Percentiles rank a stretch among this genome's conserved stretches.
Conservation (phyloP, 2,113 vertebrate species). For the Otolemur garnettii region DNA sequence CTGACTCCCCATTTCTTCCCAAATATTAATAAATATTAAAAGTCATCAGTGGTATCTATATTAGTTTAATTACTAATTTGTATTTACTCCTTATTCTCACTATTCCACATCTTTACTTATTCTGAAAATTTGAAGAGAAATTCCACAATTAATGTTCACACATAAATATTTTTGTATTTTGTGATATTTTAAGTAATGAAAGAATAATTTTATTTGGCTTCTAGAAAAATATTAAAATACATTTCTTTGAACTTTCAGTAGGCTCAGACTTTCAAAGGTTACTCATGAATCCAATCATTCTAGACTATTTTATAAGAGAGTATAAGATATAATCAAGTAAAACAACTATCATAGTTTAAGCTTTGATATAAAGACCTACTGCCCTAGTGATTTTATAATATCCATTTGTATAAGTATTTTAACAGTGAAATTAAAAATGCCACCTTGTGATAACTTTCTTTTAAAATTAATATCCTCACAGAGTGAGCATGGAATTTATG, state of each 20-base stretch:
- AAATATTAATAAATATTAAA: background rate
- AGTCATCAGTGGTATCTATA: background rate
- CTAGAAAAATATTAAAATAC: background rate
- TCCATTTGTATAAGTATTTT: background rate
- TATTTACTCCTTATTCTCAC: background rate
- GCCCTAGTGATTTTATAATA: background rate
- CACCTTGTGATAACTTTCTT: background rate
- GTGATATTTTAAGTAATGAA: background rate
- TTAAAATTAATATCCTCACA: background rate
- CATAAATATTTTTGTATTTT: background rate
- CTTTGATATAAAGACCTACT: background rate
- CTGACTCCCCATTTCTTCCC: background rate
- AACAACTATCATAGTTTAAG: background rate
- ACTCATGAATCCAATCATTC: background rate
- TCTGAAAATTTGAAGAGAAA: background rate
- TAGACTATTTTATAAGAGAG: background rate
- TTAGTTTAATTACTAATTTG: background rate
- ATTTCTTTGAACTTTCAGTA: background rate
- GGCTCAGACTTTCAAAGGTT: background rate
- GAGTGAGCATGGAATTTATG: background rate
- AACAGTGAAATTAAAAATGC: background rate
- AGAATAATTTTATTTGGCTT: background rate
- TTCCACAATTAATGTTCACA: background rate
- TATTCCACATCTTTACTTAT: background rate
- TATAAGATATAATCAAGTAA: background rate